These are phyloP conservation scores for Octomys mimax DNA, from an alignment of 2,797 vertebrate genomes.

Conservation along the genomic window DNA sequence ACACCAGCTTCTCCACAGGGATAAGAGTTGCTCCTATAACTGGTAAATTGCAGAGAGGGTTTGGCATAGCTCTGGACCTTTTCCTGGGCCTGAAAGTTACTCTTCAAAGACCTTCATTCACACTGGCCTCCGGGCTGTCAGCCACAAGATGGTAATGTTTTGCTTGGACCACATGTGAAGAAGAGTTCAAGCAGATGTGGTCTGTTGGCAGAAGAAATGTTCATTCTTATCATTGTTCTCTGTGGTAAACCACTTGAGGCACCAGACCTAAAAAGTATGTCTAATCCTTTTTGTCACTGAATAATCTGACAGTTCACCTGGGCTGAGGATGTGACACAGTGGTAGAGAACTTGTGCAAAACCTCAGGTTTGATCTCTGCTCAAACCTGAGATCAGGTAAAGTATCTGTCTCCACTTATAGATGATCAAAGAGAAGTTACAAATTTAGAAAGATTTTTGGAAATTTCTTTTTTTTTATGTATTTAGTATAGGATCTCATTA, in stretches of 20 bases:
- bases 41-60: not conserved
- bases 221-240: not conserved
- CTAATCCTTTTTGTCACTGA: not conserved
- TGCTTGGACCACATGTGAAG: not conserved
- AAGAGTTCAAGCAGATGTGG: not conserved
- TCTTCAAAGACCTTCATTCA: not conserved
- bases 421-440: slow-evolving; percentile 6
- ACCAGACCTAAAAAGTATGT: not conserved
- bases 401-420: not conserved
- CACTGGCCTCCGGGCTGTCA: not conserved
- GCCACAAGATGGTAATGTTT: not conserved
- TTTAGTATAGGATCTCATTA: too few relatives aligned
- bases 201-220: not conserved
- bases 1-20: not conserved
- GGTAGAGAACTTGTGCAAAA: not conserved
- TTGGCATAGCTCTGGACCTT: not conserved
- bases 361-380: not conserved
- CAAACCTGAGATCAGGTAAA: not conserved
- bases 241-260: not conserved
- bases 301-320: not conserved
- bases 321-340: not conserved
- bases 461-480: not conserved
- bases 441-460: slow-evolving; percentile 1
- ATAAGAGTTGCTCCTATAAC: slow-evolving; percentile 5
- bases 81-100: not conserved